Evolutionary conservation across 30 jellyfish, hydroid and myxozoan species (phyloP).

Genomic region (Sanderia malayensis): DNA sequence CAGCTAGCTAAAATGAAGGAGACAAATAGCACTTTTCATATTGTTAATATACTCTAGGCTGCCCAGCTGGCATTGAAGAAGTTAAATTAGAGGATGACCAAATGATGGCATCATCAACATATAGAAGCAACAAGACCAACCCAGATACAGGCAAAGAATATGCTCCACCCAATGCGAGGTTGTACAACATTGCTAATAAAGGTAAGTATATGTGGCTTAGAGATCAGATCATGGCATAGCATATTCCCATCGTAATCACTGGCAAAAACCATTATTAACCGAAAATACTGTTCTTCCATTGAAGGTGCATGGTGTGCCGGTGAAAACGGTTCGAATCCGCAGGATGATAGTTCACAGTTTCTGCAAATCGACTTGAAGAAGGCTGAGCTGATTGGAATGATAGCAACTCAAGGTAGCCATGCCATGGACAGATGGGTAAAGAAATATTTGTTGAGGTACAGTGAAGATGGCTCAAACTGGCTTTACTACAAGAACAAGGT

Average conservation of each 20-base stretch:
- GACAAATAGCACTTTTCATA: no score
- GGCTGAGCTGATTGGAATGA: constrained; percentile 67
- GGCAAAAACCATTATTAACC: background rate
- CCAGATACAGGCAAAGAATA: constrained; percentile 44
- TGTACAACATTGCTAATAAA: constrained; percentile 66
- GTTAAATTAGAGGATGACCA: constrained; percentile 74
- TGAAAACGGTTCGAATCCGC: constrained; percentile 53
- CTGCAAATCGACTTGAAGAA: constrained; percentile 77
- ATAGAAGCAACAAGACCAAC: constrained; percentile 48
- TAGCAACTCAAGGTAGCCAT: constrained; percentile 98
- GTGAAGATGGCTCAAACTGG: constrained; percentile 92
- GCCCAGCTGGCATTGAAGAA: constrained; percentile 84
- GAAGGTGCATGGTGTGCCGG: constrained; percentile 98
- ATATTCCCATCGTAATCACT: background rate
- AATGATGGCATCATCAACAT: constrained; percentile 73
- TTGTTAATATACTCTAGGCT: no score
- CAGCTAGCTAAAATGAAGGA: no score
- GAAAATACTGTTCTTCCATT: background rate
- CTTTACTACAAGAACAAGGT: constrained; percentile 76
- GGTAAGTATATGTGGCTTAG: constrained; percentile 38
- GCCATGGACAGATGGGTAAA: constrained; percentile 87
- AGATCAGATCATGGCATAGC: background rate
- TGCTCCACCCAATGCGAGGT: constrained; percentile 69
- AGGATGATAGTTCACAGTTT: constrained; percentile 65
- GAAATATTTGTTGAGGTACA: constrained; percentile 62